Evolutionary conservation across 1,140 invertebrate species (phyloP), one percentile per base, ranked within the genome.

Genomic region (Calosoma granatense): DNA sequence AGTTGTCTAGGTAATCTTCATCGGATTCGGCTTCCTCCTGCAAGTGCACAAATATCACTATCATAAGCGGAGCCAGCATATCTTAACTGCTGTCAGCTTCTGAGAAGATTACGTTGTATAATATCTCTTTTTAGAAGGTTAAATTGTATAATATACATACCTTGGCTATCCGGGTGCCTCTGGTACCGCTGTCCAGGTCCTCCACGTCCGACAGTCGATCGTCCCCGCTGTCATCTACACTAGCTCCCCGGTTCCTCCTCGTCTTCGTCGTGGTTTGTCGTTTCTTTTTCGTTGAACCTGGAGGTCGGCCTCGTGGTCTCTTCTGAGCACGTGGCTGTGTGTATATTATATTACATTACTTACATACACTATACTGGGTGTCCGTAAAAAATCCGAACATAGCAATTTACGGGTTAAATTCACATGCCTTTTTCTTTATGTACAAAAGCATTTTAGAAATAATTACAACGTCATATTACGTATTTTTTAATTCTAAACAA

Each of bases 1-100:
- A 68, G 3, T 72, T 72, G 0, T 70, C 72, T 14, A 70, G 71
- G 47, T 70, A 66, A 30, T 69, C 66, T 15, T 62, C 63, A 15
- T 64, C 21, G 54, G 68, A 59, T 6, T 63, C 67, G 2, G 64
- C 59, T 62, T 70, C 69, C 61, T 53, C 2, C 21, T 59, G 17
- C 6, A 47, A 47, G 26, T 36, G n/a, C n/a, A n/a, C n/a, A n/a
- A n/a, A n/a, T n/a, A n/a, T n/a, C n/a, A n/a, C n/a, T n/a, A n/a
- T n/a, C n/a, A n/a, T n/a, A n/a, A n/a, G n/a, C n/a, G n/a, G n/a
- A n/a, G n/a, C n/a, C n/a, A n/a, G n/a, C n/a, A n/a, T n/a, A n/a
- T n/a, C n/a, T n/a, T n/a, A n/a, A n/a, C n/a, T n/a, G n/a, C n/a
- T n/a, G n/a, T n/a, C n/a, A n/a, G n/a, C n/a, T n/a, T n/a, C n/a